These are phyloP conservation scores for Dryomyza anilis DNA, from an alignment of 2,888 invertebrate species.

Conservation along the genomic window DNA sequence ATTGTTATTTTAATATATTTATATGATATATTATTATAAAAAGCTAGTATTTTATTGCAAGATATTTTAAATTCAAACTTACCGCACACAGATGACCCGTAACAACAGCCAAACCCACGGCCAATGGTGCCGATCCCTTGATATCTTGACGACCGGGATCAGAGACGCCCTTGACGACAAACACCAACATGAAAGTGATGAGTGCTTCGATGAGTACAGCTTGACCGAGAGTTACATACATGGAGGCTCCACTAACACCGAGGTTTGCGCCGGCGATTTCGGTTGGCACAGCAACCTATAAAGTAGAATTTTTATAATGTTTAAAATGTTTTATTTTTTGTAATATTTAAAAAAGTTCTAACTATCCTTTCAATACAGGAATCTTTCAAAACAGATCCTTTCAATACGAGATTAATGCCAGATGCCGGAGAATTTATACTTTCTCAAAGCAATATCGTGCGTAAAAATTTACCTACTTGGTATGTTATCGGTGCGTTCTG, in stretches of 20 bases:
- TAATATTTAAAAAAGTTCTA: too few relatives aligned
- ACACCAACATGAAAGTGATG: slow-evolving; percentile 83
- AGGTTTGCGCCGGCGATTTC: slow-evolving; percentile 61
- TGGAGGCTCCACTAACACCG: slow-evolving; percentile 71
- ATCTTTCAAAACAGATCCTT: too few relatives aligned
- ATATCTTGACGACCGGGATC: slow-evolving; percentile 80
- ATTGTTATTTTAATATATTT: too few relatives aligned
- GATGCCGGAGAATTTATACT: too few relatives aligned
- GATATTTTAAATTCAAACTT: slow-evolving; percentile 64
- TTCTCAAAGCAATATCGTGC: too few relatives aligned
- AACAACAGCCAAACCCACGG: slow-evolving; percentile 85
- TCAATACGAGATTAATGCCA: too few relatives aligned
- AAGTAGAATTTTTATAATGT: neutral
- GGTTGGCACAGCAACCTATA: slow-evolving; percentile 64
- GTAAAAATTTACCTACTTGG: too few relatives aligned
- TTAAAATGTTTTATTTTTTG: too few relatives aligned
- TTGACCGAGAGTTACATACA: slow-evolving; percentile 69
- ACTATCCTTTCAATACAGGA: too few relatives aligned
- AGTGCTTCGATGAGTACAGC: slow-evolving; percentile 83
- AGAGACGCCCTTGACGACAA: slow-evolving; percentile 85
- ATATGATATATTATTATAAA: too few relatives aligned
- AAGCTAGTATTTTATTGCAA: too few relatives aligned
- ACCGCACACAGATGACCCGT: slow-evolving; percentile 86
- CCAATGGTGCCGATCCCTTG: slow-evolving; percentile 82
- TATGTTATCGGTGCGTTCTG: too few relatives aligned